These are phyloP conservation scores for Lasius fuliginosus DNA, from an alignment of 2,888 invertebrate species.

Conservation along the genomic window DNA sequence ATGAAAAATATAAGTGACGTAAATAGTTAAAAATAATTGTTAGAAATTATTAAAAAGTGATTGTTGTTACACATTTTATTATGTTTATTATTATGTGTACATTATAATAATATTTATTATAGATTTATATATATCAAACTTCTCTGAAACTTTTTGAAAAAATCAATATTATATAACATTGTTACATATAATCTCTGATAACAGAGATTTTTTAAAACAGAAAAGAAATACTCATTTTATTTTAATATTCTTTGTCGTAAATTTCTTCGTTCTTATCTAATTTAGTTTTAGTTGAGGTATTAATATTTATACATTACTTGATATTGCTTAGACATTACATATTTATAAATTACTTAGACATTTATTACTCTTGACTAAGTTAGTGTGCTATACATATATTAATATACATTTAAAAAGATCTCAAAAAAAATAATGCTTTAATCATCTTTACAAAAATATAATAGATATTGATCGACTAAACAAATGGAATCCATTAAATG, in stretches of 20 bases:
- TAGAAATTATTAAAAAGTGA: background rate
- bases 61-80: too few relatives aligned
- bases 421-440: background rate
- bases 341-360: background rate
- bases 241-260: background rate
- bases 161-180: background rate
- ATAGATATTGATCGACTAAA: too few relatives aligned
- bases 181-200: background rate
- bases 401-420: background rate
- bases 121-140: background rate
- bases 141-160: background rate
- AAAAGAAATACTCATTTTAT: background rate
- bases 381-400: background rate
- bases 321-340: too few relatives aligned
- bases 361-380: background rate
- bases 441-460: too few relatives aligned
- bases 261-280: conserved; percentile 3
- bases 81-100: too few relatives aligned
- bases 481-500: too few relatives aligned
- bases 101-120: background rate
- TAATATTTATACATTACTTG: conserved; percentile 8
- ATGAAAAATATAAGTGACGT: background rate
- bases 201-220: background rate
- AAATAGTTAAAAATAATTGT: background rate
- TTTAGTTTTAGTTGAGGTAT: background rate